Evolutionary conservation across 2,888 invertebrate genomes (phyloP).

Genomic region (Campoletis raptor): DNA sequence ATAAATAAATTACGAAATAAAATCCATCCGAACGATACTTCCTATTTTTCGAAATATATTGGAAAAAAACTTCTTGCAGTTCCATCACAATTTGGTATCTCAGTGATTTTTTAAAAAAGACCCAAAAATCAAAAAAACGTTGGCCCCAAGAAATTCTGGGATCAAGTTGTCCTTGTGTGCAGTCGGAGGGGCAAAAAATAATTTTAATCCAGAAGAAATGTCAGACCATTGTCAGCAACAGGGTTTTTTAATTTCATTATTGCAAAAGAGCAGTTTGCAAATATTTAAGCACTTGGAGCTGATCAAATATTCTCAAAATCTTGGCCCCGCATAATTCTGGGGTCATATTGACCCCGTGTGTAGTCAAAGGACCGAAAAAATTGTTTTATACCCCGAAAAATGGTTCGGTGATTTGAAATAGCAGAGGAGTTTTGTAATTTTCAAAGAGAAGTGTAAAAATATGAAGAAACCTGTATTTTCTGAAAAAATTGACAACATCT

Average conservation of each 20-base stretch:
- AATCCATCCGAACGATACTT: background rate
- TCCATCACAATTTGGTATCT: background rate
- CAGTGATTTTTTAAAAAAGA: background rate
- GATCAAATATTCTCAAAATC: background rate
- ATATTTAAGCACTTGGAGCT: too few relatives aligned
- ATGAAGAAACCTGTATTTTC: conserved; percentile 29
- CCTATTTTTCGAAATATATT: too few relatives aligned
- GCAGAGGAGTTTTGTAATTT: background rate
- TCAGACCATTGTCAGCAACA: too few relatives aligned
- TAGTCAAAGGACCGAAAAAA: background rate
- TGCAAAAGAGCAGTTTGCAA: too few relatives aligned
- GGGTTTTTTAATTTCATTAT: too few relatives aligned
- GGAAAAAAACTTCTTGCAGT: background rate
- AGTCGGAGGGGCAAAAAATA: background rate
- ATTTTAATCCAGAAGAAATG: background rate
- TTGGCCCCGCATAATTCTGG: background rate
- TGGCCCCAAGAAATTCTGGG: background rate
- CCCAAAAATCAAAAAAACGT: background rate
- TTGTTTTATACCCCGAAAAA: background rate
- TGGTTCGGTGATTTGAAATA: background rate
- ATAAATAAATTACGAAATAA: background rate
- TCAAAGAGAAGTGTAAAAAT: background rate
- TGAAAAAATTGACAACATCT: conserved; percentile 57
- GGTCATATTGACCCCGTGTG: background rate
- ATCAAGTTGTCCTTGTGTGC: background rate